Percentiles rank a stretch among this genome's conserved stretches.
phyloP scores from a whole-genome alignment of 2,888 invertebrate species.

The Ectemnius cavifrons region DNA sequence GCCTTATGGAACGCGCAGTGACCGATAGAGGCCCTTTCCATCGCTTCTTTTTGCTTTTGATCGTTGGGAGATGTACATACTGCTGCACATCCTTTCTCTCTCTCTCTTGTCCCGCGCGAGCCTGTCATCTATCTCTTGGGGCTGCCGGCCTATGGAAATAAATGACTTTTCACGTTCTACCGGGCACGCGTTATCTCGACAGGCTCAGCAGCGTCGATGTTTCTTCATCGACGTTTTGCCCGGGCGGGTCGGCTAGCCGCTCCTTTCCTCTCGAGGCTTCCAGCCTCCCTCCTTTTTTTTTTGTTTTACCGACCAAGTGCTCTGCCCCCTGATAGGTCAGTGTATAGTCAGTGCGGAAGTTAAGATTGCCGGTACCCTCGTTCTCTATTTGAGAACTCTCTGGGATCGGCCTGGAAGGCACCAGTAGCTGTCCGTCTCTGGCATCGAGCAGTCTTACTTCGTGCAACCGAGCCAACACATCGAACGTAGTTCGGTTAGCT shows the following conservation, averaged over 20 bases:
- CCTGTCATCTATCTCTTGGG: constrained; percentile 45
- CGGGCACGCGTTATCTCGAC: constrained; percentile 23
- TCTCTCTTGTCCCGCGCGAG: constrained; percentile 21
- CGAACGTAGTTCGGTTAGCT: constrained; percentile 45
- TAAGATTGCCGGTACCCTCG: too few species aligned
- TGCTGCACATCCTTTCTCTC: background rate
- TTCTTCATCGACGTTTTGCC: constrained; percentile 23
- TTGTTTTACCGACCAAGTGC: too few species aligned
- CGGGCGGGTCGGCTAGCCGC: background rate
- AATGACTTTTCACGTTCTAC: constrained; percentile 35
- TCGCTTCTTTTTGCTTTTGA: constrained; percentile 17
- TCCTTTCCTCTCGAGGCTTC: background rate
- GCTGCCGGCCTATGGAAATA: constrained; percentile 30
- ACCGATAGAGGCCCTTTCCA: constrained; percentile 19
- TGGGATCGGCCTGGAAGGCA: too few species aligned
- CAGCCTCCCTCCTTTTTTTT: too few species aligned
- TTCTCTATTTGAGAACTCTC: too few species aligned
- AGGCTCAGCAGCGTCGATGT: constrained; percentile 18
- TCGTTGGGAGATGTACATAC: background rate
- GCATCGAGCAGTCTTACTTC: too few species aligned
- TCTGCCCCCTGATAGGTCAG: too few species aligned
- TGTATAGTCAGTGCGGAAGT: too few species aligned
- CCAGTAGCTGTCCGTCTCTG: too few species aligned
- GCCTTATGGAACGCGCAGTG: constrained; percentile 37
- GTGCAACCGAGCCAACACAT: constrained; percentile 26